Evolutionary conservation across 2,797 vertebrate genomes (phyloP).

Genomic region (Sarcophilus harrisii): DNA sequence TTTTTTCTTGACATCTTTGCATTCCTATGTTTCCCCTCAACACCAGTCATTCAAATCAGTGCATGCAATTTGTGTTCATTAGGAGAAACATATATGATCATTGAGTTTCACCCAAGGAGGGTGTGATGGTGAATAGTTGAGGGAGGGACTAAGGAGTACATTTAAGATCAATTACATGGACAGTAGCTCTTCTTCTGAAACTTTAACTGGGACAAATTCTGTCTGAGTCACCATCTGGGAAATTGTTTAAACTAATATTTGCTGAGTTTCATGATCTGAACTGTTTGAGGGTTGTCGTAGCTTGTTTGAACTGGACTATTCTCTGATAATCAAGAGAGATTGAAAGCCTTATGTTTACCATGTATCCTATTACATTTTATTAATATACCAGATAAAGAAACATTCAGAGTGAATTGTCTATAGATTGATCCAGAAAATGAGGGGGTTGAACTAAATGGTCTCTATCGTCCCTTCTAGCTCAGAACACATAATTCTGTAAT

Average conservation of each 20-base stretch:
- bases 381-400: constrained; percentile 71
- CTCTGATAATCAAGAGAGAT: constrained; percentile 70
- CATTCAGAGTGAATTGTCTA: constrained; percentile 70
- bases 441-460: neutral
- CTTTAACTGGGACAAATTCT: constrained; percentile 56
- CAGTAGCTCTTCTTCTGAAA: constrained; percentile 48
- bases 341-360: constrained; percentile 69
- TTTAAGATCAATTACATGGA: constrained; percentile 50
- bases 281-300: constrained; percentile 64
- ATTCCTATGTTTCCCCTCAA: neutral
- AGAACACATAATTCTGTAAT: neutral
- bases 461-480: neutral
- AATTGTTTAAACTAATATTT: constrained; percentile 78
- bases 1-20: constrained; percentile 44
- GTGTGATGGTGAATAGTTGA: neutral
- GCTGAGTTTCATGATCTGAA: constrained; percentile 60
- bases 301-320: constrained; percentile 75
- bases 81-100: neutral
- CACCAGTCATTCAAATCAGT: neutral
- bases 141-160: constrained; percentile 16
- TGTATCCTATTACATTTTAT: constrained; percentile 74
- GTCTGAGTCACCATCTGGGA: constrained; percentile 69
- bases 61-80: constrained; percentile 6
- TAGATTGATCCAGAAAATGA: constrained; percentile 41
- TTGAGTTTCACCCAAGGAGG: constrained; percentile 10